Evolutionary conservation across 2,888 invertebrate species (phyloP).

Genomic region (Melieria crassipennis): DNA sequence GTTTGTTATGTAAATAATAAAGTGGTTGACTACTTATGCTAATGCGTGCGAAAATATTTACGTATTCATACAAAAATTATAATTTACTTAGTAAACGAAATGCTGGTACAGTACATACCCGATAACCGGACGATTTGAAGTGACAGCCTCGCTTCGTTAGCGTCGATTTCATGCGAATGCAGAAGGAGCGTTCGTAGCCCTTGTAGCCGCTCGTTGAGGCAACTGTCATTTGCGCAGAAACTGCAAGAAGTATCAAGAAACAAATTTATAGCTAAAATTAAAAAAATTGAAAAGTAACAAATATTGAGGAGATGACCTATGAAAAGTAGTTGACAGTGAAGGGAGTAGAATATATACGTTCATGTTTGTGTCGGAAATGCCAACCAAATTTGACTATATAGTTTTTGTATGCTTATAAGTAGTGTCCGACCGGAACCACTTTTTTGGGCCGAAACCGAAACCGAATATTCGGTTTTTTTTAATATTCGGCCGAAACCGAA

Average conservation of each 20-base stretch:
- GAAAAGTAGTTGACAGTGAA: not conserved
- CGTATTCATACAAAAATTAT: not conserved
- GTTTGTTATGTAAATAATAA: not conserved
- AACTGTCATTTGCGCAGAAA: conserved; percentile 85
- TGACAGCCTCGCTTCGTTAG: conserved; percentile 96
- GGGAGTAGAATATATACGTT: no score
- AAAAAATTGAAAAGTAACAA: no score
- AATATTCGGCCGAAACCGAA: no score
- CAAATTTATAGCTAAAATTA: not conserved
- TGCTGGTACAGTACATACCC: conserved; percentile 73
- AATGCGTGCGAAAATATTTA: not conserved
- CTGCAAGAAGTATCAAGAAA: conserved; percentile 66
- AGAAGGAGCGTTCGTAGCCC: conserved; percentile 91
- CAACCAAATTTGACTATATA: no score
- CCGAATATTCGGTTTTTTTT: no score
- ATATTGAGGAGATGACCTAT: no score
- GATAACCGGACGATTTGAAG: conserved; percentile 94
- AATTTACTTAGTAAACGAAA: no score
- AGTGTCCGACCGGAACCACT: no score
- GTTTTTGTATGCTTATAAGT: no score
- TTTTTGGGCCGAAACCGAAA: no score
- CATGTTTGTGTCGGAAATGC: no score
- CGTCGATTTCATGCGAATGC: conserved; percentile 97
- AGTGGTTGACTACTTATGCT: not conserved
- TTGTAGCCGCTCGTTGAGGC: conserved; percentile 78